Evolutionary conservation across 2,797 vertebrate species (phyloP).

Genomic region (Champsocephalus gunnari): DNA sequence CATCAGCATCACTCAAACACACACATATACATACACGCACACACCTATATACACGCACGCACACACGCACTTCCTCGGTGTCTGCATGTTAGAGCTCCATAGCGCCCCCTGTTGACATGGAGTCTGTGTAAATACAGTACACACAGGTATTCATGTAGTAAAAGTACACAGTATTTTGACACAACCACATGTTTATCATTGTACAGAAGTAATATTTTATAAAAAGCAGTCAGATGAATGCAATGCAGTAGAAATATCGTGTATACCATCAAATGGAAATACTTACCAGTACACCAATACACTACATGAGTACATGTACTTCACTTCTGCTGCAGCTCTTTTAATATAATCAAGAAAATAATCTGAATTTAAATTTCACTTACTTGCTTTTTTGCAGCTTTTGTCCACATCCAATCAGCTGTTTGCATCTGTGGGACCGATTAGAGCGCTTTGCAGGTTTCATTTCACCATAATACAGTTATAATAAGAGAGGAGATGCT

Average conservation of each 20-base stretch:
- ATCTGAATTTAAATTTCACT: not conserved
- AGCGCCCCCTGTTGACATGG: conserved; percentile 46
- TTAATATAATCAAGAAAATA: not conserved
- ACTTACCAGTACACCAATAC: not conserved
- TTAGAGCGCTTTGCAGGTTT: not conserved
- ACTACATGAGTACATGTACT: not conserved
- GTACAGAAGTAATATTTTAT: no score
- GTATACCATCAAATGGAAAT: not conserved
- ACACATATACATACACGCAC: conserved; percentile 12
- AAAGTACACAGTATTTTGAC: not conserved
- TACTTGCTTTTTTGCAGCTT: not conserved
- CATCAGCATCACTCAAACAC: conserved; percentile 52
- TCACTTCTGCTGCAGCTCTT: not conserved
- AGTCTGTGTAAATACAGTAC: not conserved
- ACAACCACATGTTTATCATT: no score
- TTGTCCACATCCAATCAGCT: not conserved
- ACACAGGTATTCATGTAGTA: not conserved
- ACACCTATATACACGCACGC: conserved; percentile 13
- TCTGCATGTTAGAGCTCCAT: not conserved
- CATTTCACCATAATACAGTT: no score
- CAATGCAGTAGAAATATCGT: no score
- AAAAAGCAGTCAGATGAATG: no score
- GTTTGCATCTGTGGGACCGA: not conserved
- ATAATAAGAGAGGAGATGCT: no score
- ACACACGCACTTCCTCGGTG: not conserved